phyloP scores from a whole-genome alignment of 1,140 invertebrate genomes.

The Pararge aegeria region DNA sequence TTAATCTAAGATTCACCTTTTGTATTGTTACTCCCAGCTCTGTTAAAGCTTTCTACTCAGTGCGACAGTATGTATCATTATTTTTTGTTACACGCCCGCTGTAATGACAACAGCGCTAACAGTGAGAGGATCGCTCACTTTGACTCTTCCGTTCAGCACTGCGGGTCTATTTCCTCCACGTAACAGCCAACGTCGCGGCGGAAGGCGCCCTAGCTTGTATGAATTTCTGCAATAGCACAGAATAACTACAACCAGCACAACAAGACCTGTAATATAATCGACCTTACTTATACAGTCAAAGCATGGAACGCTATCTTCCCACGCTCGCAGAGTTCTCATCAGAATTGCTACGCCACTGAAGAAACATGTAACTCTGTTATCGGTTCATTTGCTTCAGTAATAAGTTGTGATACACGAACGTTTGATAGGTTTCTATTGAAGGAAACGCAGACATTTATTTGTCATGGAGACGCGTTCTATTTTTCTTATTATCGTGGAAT shows the following conservation, averaged over 20 bases:
- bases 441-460: conserved; percentile 40
- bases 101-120: conserved; percentile 41
- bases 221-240: conserved; percentile 41
- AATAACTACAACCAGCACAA: conserved; percentile 26
- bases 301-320: conserved; percentile 12
- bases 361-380: conserved; percentile 47
- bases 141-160: conserved; percentile 44
- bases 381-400: conserved; percentile 57
- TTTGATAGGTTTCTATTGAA: conserved; percentile 51
- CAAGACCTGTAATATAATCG: conserved; percentile 29
- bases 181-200: conserved; percentile 41
- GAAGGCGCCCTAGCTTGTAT: conserved; percentile 44
- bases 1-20: background rate
- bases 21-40: background rate
- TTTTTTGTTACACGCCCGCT: conserved; percentile 36
- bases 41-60: background rate
- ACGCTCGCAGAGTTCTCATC: conserved; percentile 30
- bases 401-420: conserved; percentile 50
- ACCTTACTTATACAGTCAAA: conserved; percentile 20
- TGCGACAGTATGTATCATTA: conserved; percentile 18
- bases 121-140: conserved; percentile 40
- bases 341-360: conserved; percentile 33
- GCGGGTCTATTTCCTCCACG: conserved; percentile 52
- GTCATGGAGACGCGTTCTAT: conserved; percentile 19
- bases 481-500: conserved; percentile 13